Conservation (phyloP, 2,888 invertebrate genomes). For the Scelioninae gen. 1 region DNA sequence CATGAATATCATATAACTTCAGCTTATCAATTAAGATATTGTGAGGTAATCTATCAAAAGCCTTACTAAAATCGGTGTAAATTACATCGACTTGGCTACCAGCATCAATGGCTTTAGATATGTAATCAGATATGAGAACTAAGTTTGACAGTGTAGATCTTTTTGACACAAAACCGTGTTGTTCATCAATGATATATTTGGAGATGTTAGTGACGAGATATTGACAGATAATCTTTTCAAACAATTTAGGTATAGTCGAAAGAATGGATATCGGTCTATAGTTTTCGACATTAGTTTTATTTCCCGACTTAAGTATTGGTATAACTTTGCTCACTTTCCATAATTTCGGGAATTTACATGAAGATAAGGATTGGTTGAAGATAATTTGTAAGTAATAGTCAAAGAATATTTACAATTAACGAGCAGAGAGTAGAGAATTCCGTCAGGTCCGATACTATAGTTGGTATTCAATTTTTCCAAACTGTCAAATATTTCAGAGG, state of each 20-base stretch:
- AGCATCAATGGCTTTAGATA: neutral
- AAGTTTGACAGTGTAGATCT: too few species aligned
- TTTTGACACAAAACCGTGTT: slow-evolving; percentile 37
- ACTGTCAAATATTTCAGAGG: neutral
- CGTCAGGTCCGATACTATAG: neutral
- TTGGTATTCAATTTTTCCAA: neutral
- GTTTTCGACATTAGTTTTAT: too few species aligned
- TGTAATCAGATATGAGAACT: neutral
- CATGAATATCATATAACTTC: neutral
- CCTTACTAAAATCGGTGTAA: slow-evolving; percentile 5
- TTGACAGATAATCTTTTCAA: too few species aligned
- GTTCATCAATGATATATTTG: too few species aligned
- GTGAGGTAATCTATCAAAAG: slow-evolving; percentile 7
- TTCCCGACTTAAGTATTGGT: too few species aligned
- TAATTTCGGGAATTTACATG: too few species aligned
- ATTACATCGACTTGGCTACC: neutral
- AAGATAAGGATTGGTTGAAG: too few species aligned
- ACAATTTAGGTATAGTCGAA: slow-evolving; percentile 15
- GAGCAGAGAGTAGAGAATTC: too few species aligned
- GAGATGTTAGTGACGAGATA: too few species aligned
- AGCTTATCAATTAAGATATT: neutral
- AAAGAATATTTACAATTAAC: too few species aligned
- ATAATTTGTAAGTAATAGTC: too few species aligned
- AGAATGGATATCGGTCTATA: neutral
- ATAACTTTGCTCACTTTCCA: too few species aligned